Percentiles rank a stretch among this genome's conserved stretches.
phyloP scores from a whole-genome alignment of 2,113 vertebrate genomes.

The Nannobrachium achirus region DNA sequence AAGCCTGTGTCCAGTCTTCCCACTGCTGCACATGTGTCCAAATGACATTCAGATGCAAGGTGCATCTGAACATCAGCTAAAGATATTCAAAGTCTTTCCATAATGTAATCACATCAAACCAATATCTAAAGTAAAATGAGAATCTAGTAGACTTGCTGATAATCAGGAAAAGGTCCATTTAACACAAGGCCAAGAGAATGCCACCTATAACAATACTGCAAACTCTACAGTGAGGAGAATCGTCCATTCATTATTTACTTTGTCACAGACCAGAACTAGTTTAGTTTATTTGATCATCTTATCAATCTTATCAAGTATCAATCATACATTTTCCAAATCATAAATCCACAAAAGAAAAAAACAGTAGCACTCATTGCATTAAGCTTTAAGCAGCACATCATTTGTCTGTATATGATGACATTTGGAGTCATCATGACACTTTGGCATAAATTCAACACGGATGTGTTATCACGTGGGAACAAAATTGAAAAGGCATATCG shows the following conservation, averaged over 20 bases:
- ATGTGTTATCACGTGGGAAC: constrained; percentile 4
- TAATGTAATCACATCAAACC: neutral
- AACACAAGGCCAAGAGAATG: neutral
- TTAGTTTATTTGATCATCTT: too few relatives aligned
- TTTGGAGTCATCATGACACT: constrained; percentile 58
- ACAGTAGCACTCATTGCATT: constrained; percentile 7
- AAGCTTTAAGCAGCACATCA: constrained; percentile 61
- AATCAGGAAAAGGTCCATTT: neutral
- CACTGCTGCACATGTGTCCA: neutral
- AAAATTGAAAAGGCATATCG: neutral
- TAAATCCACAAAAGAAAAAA: too few relatives aligned
- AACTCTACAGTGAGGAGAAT: too few relatives aligned
- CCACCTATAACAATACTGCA: too few relatives aligned
- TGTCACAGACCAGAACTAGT: too few relatives aligned
- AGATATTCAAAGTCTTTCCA: constrained; percentile 4
- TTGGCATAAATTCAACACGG: constrained; percentile 54
- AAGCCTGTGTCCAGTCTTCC: too few relatives aligned
- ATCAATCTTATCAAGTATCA: too few relatives aligned
- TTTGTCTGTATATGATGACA: constrained; percentile 58
- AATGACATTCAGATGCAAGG: constrained; percentile 1
- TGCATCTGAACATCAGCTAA: too few relatives aligned
- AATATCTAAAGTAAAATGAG: too few relatives aligned
- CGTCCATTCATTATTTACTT: too few relatives aligned
- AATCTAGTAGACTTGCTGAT: too few relatives aligned
- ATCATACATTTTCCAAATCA: too few relatives aligned